Base-by-base conservation (phyloP, 1,140 invertebrate species). In the Pseudomyrmex dendroicus region DNA sequence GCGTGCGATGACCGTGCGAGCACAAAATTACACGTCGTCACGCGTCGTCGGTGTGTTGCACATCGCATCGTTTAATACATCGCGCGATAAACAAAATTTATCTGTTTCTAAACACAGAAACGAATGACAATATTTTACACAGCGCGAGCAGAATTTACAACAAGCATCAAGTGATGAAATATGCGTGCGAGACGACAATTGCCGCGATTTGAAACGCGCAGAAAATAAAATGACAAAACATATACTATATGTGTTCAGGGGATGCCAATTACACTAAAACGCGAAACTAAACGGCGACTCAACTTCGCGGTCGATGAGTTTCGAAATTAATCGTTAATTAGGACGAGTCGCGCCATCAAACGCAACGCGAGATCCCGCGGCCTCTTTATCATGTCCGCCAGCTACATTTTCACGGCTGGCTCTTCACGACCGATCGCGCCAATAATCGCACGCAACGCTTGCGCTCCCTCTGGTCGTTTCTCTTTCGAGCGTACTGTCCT, bases 401-500 rank as follows among this genome's bases (percentile, higher is more conserved):
- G 66, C 66, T 80, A 80, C 66, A 80, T 80, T 80, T 80, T 80
- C 66, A 46, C 54, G 35, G 66, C 54, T 72, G 50, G 61, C 15
- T 86, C 61, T 59, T 46, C 46, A 68, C 48, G 68, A 70, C 63
- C 57, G 84, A 76, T 73, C 66, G 78, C 82, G 56, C 59, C 73
- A 76, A 73, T 87, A 87, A 87, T 87, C 80, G 73, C 73, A 72
- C 61, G 61, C 73, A 78, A 64, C 25, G 44, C 52, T 73, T 70
- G 35, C 35, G 5, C 63, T 68, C 67, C 17, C 52, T 50, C 63
- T 46, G 35, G 22, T 48, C n/a, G n/a, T 2, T 25, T 74, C 78
- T 62, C 68, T 82, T 63, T 82, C 59, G 44, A 73, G 68, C 22
- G 50, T 20, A 82, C 35, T 35, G 35, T 35, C 35, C 35, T 35